These are phyloP conservation scores for Marmota monax DNA, from an alignment of 2,113 vertebrate species.

Conservation along the genomic window DNA sequence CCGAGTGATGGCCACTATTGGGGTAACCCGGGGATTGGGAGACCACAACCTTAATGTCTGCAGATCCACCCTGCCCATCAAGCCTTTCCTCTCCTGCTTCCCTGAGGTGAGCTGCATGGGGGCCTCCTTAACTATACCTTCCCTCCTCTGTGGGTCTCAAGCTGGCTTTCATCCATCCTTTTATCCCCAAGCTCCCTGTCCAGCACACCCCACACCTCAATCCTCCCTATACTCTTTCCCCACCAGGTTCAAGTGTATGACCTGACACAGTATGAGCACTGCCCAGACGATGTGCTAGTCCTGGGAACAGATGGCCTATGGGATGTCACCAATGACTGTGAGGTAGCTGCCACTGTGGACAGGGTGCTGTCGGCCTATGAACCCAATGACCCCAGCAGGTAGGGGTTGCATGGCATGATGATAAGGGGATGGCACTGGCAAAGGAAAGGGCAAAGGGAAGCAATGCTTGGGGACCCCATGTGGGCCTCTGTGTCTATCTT, in stretches of 20 bases:
- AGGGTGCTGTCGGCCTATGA: slow-evolving; percentile 93
- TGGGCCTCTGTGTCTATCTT: slow-evolving; percentile 18
- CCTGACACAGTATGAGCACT: slow-evolving; percentile 93
- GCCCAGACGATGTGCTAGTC: slow-evolving; percentile 94
- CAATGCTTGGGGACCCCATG: not conserved
- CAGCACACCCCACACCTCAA: not conserved
- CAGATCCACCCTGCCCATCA: slow-evolving; percentile 98
- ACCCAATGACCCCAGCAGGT: slow-evolving; percentile 96
- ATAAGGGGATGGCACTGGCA: slow-evolving; percentile 20
- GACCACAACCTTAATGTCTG: slow-evolving; percentile 98
- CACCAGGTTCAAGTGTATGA: slow-evolving; percentile 95
- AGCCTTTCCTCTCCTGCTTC: slow-evolving; percentile 97
- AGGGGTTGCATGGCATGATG: slow-evolving; percentile 58
- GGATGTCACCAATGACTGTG: slow-evolving; percentile 95
- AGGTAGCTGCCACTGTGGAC: slow-evolving; percentile 93
- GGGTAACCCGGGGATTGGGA: slow-evolving; percentile 96
- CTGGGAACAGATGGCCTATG: slow-evolving; percentile 97
- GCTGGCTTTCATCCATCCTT: rapidly evolving
- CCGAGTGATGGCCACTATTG: slow-evolving; percentile 98
- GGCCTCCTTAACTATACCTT: rapidly evolving
- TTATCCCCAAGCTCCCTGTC: not conserved
- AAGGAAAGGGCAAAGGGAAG: slow-evolving; percentile 51
- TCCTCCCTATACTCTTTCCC: not conserved
- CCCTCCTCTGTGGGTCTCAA: rapidly evolving
- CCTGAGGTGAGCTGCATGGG: slow-evolving; percentile 92